phyloP scores from a whole-genome alignment of 2,113 vertebrate genomes.

The Odontophorus gujanensis region DNA sequence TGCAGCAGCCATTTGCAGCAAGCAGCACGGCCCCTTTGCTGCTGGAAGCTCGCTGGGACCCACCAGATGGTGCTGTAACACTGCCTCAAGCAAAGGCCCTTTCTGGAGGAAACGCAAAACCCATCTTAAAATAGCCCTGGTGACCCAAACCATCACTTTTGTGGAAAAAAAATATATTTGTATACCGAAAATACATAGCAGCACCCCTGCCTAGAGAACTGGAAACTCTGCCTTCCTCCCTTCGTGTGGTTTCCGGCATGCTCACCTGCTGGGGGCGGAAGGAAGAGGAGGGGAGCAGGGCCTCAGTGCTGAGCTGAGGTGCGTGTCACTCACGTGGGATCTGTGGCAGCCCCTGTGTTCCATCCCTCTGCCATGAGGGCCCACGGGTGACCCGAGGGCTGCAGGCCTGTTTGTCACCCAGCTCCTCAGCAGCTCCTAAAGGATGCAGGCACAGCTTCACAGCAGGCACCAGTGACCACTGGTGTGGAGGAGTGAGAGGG shows the following conservation, averaged over 20 bases:
- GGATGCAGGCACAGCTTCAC: background rate
- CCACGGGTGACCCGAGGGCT: background rate
- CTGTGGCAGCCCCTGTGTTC: background rate
- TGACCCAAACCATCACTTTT: background rate
- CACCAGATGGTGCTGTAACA: constrained; percentile 55
- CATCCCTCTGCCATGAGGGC: background rate
- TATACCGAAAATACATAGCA: background rate
- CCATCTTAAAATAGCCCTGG: background rate
- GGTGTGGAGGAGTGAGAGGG: background rate
- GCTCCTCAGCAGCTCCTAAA: background rate
- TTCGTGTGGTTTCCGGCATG: background rate
- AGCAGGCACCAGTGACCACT: background rate
- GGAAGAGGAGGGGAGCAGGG: background rate
- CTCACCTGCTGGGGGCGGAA: background rate
- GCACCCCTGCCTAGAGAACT: background rate
- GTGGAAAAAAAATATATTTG: background rate
- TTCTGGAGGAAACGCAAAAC: background rate
- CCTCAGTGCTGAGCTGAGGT: background rate
- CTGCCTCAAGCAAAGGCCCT: background rate
- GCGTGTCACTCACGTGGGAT: background rate
- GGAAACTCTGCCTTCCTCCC: background rate
- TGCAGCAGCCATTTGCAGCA: background rate
- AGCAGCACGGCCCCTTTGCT: background rate
- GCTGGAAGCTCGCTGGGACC: background rate
- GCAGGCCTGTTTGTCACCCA: background rate